Evolutionary conservation across 2,888 invertebrate species (phyloP).

Genomic region (Malthinus flaveolus): DNA sequence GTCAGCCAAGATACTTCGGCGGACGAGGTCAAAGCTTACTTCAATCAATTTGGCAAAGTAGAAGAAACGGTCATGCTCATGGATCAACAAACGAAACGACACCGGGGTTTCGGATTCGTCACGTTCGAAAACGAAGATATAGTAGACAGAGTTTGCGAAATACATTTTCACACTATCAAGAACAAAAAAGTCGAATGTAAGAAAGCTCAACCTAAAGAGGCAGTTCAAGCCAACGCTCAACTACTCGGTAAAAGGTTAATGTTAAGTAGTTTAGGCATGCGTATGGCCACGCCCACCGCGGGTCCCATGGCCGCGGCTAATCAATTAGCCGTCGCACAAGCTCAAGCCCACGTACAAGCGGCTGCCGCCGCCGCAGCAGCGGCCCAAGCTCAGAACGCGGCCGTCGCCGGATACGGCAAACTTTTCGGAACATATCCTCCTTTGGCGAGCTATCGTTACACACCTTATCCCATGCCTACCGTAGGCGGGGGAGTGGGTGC

Average conservation of each 20-base stretch:
- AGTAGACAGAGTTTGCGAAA: constrained; percentile 90
- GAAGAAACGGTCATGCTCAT: constrained; percentile 92
- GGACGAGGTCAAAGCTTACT: constrained; percentile 88
- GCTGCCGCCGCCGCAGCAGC: constrained; percentile 56
- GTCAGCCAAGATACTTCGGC: constrained; percentile 91
- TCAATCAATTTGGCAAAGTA: constrained; percentile 86
- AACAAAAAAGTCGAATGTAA: constrained; percentile 91
- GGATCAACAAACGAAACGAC: constrained; percentile 92
- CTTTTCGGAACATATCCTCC: constrained; percentile 66
- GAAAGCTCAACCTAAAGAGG: constrained; percentile 90
- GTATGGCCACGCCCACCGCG: constrained; percentile 63
- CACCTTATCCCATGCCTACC: constrained; percentile 63
- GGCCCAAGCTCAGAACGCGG: constrained; percentile 63
- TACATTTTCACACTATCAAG: constrained; percentile 90
- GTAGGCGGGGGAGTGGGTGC: constrained; percentile 54
- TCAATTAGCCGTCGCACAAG: constrained; percentile 61
- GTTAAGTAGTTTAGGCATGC: constrained; percentile 71
- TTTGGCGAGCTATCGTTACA: constrained; percentile 62
- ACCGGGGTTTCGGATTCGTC: constrained; percentile 89
- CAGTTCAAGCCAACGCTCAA: constrained; percentile 74
- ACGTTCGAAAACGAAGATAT: constrained; percentile 91
- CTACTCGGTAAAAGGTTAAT: constrained; percentile 70
- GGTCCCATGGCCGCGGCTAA: constrained; percentile 60
- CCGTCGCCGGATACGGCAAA: constrained; percentile 68
- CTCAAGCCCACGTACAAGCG: constrained; percentile 51